phyloP scores from a whole-genome alignment of 2,113 vertebrate species.

The Cercopithecus mona region DNA sequence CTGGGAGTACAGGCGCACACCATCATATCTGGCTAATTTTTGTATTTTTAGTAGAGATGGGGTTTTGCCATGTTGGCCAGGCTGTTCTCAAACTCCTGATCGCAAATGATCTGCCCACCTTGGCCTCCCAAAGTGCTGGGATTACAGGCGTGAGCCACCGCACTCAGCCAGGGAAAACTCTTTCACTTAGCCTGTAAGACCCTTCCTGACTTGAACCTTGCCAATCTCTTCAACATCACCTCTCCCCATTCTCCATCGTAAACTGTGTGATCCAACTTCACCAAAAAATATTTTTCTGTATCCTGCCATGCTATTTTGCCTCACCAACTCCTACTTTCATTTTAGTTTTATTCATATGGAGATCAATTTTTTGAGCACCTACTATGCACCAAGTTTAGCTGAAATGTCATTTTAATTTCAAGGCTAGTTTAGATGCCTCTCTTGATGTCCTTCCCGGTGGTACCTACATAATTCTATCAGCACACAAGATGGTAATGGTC shows the following conservation, averaged over 20 bases:
- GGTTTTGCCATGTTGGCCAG: too few species aligned
- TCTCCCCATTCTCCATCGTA: background rate
- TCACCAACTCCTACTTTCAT: background rate
- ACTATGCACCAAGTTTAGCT: background rate
- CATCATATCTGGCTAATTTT: too few species aligned
- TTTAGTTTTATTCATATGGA: background rate
- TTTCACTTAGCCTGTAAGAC: background rate
- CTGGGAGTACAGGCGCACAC: too few species aligned
- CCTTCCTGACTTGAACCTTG: background rate
- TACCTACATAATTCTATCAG: background rate
- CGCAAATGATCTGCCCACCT: too few species aligned
- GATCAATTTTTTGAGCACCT: background rate
- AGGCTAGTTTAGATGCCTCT: background rate
- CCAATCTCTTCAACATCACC: background rate
- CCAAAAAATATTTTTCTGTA: background rate
- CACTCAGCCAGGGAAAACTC: background rate
- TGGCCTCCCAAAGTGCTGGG: too few species aligned
- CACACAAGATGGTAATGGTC: background rate
- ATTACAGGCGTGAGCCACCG: too few species aligned
- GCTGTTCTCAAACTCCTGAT: too few species aligned
- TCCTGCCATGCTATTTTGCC: background rate
- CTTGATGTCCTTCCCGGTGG: background rate
- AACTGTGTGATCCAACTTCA: background rate
- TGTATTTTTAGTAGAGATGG: too few species aligned
- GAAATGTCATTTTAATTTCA: background rate